Evolutionary conservation across 35 echinoderm and acorn worm genomes (phyloP).

Genomic region (Apostichopus japonicus): DNA sequence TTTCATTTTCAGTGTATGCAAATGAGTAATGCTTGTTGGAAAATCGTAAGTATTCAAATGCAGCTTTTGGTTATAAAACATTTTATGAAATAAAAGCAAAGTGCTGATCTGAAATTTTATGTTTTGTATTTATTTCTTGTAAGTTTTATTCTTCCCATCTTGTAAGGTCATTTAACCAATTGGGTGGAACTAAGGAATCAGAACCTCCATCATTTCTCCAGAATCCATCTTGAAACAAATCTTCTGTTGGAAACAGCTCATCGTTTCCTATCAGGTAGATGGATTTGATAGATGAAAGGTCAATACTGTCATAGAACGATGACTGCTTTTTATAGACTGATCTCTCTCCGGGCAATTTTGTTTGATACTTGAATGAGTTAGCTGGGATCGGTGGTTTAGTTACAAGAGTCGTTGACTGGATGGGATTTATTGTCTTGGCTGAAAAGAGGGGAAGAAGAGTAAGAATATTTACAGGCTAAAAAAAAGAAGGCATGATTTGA

Average conservation of each 20-base stretch:
- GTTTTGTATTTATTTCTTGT: too few species aligned
- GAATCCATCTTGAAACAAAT: slow-evolving; percentile 25
- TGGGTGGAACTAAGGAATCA: not conserved
- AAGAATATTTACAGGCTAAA: too few species aligned
- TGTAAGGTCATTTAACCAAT: slow-evolving; percentile 16
- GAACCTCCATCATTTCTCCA: slow-evolving; percentile 5
- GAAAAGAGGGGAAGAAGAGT: not conserved
- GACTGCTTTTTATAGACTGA: not conserved
- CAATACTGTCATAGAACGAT: not conserved
- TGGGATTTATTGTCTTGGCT: not conserved
- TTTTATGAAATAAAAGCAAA: too few species aligned
- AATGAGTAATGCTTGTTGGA: too few species aligned
- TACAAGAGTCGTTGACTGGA: not conserved
- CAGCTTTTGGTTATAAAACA: too few species aligned
- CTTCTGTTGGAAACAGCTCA: slow-evolving; percentile 29
- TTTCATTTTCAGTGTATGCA: too few species aligned
- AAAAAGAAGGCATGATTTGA: too few species aligned
- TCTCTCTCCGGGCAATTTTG: not conserved
- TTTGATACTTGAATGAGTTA: not conserved
- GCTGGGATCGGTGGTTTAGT: not conserved
- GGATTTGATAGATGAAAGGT: slow-evolving; percentile 5
- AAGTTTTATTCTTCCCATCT: slow-evolving; percentile 4
- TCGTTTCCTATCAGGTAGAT: slow-evolving; percentile 10
- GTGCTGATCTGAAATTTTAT: too few species aligned
- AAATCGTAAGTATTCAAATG: too few species aligned